These are phyloP conservation scores for Aphodius granarius DNA, from an alignment of 2,888 invertebrate genomes.

Conservation along the genomic window DNA sequence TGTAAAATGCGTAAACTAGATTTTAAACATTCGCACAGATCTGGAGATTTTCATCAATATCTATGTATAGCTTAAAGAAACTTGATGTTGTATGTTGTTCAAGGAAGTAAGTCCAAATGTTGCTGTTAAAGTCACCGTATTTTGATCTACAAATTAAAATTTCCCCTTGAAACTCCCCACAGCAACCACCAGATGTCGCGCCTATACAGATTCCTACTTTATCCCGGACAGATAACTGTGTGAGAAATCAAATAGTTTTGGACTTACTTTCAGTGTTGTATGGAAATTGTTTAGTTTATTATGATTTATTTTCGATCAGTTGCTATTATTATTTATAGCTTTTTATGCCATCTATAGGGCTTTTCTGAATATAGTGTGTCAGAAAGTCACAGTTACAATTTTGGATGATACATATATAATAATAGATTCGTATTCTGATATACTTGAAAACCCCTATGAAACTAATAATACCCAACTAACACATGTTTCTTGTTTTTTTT, in stretches of 20 bases:
- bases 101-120: not conserved
- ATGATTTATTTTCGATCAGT: not conserved
- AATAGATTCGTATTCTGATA: not conserved
- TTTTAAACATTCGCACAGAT: not conserved
- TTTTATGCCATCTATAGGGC: not conserved
- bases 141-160: too few species aligned
- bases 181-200: not conserved
- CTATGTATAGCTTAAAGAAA: not conserved
- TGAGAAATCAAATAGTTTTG: not conserved
- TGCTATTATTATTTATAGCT: not conserved
- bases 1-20: not conserved
- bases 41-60: not conserved
- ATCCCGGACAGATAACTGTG: not conserved
- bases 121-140: not conserved
- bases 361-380: not conserved
- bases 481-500: slow-evolving; percentile 17
- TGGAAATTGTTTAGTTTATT: not conserved
- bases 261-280: not conserved
- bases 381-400: not conserved
- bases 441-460: not conserved
- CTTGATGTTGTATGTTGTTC: not conserved
- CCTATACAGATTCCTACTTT: not conserved
- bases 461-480: too few species aligned
- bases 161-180: too few species aligned
- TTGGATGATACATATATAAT: too few species aligned